phyloP scores from a whole-genome alignment of 2,888 invertebrate genomes.

The Entomobrya multifasciata region DNA sequence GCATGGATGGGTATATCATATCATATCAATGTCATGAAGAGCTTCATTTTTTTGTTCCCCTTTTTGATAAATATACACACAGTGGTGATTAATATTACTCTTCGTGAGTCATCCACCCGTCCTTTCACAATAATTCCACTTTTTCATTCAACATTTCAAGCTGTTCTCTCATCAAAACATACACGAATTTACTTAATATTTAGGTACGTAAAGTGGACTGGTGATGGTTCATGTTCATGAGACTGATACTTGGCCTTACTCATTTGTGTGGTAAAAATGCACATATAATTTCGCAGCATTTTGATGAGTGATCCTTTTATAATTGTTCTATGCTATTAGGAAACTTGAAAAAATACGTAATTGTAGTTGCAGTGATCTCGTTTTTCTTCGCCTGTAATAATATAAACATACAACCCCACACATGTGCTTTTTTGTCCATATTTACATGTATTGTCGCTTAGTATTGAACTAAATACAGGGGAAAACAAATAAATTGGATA shows the following conservation, averaged over 20 bases:
- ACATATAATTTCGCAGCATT: background rate
- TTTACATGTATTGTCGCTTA: no score
- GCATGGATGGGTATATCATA: constrained; percentile 36
- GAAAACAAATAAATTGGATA: no score
- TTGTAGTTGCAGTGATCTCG: constrained; percentile 9
- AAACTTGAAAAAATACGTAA: constrained; percentile 23
- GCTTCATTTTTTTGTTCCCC: constrained; percentile 38
- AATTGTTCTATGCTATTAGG: constrained; percentile 34
- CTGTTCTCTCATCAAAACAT: no score
- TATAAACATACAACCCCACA: no score
- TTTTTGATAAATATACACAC: constrained; percentile 39
- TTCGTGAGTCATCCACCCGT: constrained; percentile 61
- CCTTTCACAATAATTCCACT: background rate
- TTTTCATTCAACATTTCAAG: background rate
- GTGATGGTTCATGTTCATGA: background rate
- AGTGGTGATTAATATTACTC: constrained; percentile 53
- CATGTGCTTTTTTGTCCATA: no score
- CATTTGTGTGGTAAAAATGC: background rate
- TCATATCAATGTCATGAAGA: constrained; percentile 41
- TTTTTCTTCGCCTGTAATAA: constrained; percentile 24
- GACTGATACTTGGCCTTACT: background rate
- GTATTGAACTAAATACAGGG: no score
- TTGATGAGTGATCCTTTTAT: background rate
- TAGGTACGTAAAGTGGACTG: no score
- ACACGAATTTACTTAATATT: no score